Percentiles rank a stretch among this genome's conserved stretches.
These are phyloP conservation scores for Forficula auricularia DNA, from an alignment of 1,140 invertebrate species.

Conservation along the genomic window DNA sequence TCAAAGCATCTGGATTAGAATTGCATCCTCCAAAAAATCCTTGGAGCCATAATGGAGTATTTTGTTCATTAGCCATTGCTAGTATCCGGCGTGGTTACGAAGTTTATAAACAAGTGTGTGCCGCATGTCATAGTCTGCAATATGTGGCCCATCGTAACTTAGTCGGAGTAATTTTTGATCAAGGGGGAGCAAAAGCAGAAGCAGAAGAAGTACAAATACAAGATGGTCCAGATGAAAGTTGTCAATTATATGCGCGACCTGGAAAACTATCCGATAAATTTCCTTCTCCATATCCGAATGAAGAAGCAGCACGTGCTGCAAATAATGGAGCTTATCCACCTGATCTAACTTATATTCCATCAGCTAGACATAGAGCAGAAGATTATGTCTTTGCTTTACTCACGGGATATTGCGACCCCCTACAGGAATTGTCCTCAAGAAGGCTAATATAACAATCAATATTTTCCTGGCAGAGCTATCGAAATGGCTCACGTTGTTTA, in stretches of 20 bases:
- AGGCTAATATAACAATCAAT: conserved; percentile 94
- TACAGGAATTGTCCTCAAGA: conserved; percentile 72
- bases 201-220: too few relatives aligned
- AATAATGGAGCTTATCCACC: conserved; percentile 93
- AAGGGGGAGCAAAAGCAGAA: conserved; percentile 91
- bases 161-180: conserved; percentile 75
- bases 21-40: conserved; percentile 64
- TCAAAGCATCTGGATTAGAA: conserved; percentile 59
- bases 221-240: conserved; percentile 87
- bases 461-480: conserved; percentile 92
- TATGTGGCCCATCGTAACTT: conserved; percentile 87
- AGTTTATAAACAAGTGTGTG: conserved; percentile 99
- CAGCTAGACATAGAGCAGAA: conserved; percentile 77
- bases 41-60: conserved; percentile 63
- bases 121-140: conserved; percentile 91
- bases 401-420: conserved; percentile 89
- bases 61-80: conserved; percentile 67
- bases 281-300: conserved; percentile 83
- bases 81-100: conserved; percentile 88
- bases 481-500: conserved; percentile 85
- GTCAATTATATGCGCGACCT: conserved; percentile 80
- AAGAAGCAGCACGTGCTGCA: conserved; percentile 85
- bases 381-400: conserved; percentile 91
- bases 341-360: conserved; percentile 79
- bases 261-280: conserved; percentile 88